A percentile compares a stretch with the other conserved stretches of the same genome.
Evolutionary conservation across 2,113 vertebrate species (phyloP).

Genomic region (Eretmochelys imbricata): DNA sequence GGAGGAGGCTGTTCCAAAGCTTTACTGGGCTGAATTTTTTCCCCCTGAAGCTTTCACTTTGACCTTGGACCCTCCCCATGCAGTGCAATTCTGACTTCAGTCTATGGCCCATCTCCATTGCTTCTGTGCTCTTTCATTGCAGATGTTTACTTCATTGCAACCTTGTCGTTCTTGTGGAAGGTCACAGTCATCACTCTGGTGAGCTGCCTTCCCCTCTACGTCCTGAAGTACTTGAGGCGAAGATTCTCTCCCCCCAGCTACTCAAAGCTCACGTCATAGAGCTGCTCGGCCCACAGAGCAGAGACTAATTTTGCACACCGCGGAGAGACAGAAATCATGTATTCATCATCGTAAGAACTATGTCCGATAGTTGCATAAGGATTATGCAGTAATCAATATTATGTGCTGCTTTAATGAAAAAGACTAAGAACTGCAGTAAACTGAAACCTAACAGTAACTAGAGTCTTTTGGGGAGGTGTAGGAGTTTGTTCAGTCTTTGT

Average conservation of each 20-base stretch:
- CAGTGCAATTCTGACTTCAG: rapidly evolving
- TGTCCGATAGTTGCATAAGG: slow-evolving; percentile 19
- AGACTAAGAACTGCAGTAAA: background rate
- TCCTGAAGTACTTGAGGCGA: slow-evolving; percentile 95
- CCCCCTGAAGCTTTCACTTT: background rate
- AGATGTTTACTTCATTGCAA: slow-evolving; percentile 97
- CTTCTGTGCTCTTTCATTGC: slow-evolving; percentile 18
- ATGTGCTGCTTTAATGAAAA: slow-evolving; percentile 35
- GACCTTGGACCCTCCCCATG: background rate
- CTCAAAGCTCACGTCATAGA: slow-evolving; percentile 95
- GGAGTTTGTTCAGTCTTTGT: slow-evolving; percentile 8
- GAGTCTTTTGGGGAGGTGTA: background rate
- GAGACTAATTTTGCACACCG: slow-evolving; percentile 7
- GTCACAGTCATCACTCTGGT: slow-evolving; percentile 96
- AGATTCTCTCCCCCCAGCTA: slow-evolving; percentile 97
- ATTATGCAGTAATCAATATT: slow-evolving; percentile 33
- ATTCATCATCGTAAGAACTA: background rate
- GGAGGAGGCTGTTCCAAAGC: background rate
- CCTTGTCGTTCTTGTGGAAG: slow-evolving; percentile 96
- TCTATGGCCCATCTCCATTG: background rate
- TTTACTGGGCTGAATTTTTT: rapidly evolving
- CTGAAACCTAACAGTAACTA: rapidly evolving
- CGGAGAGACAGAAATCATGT: slow-evolving; percentile 44
- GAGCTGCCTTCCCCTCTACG: slow-evolving; percentile 97
- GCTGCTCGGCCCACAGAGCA: background rate